phyloP scores from a whole-genome alignment of 2,797 vertebrate genomes.

The Anomalospiza imberbis region DNA sequence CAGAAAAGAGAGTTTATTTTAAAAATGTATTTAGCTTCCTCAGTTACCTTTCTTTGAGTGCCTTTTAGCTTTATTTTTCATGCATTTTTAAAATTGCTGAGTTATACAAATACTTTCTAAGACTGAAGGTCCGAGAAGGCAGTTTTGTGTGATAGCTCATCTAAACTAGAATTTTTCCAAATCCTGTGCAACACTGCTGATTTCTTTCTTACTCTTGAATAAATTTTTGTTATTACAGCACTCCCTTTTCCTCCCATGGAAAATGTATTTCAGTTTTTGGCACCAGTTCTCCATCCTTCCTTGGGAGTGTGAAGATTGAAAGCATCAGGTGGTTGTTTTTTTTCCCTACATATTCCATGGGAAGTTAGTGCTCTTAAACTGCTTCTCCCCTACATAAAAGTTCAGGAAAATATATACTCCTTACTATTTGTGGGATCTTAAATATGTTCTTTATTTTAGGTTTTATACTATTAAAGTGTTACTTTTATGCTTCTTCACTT shows the following conservation, averaged over 20 bases:
- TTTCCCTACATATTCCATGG: not conserved
- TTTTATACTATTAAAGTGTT: not conserved
- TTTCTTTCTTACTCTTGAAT: conserved; percentile 35
- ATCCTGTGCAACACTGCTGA: not conserved
- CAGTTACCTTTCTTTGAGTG: not conserved
- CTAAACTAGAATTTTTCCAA: not conserved
- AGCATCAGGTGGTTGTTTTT: not conserved
- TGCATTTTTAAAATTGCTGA: not conserved
- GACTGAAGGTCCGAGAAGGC: not conserved
- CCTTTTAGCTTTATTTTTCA: not conserved
- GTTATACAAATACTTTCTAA: not conserved
- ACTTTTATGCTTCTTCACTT: not conserved
- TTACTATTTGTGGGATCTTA: not conserved
- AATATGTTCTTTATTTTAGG: not conserved
- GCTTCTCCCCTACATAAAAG: not conserved
- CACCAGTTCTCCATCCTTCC: conserved; percentile 31
- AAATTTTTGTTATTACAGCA: conserved; percentile 32
- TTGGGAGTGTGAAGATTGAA: conserved; percentile 6
- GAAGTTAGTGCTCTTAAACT: not conserved
- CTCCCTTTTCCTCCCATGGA: conserved; percentile 66
- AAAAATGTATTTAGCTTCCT: not conserved
- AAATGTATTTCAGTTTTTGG: conserved; percentile 63
- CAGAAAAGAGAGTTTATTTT: not conserved
- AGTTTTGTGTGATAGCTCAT: not conserved
- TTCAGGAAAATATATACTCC: not conserved